Percentiles rank a stretch among this genome's conserved stretches.
phyloP scores from a whole-genome alignment of 2,888 invertebrate genomes.

The Euphydryas editha region DNA sequence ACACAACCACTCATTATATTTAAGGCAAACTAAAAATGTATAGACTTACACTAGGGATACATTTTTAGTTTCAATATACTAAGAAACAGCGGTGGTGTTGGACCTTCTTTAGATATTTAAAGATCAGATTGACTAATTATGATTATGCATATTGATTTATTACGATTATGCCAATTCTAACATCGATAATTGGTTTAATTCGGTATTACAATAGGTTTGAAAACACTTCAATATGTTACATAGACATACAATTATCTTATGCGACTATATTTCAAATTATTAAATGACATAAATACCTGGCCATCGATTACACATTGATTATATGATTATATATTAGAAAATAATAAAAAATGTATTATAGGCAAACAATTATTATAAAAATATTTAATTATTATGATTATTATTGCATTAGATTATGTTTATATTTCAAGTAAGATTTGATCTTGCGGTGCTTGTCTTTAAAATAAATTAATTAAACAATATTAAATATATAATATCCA shows the following conservation, averaged over 20 bases:
- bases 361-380: constrained; percentile 4
- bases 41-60: not conserved
- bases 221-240: constrained; percentile 10
- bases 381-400: constrained; percentile 13
- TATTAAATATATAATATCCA: not conserved
- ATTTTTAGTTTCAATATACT: not conserved
- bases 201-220: constrained; percentile 23
- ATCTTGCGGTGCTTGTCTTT: constrained; percentile 10
- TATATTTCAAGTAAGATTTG: not conserved
- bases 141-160: constrained; percentile 17
- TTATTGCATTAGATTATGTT: constrained; percentile 15
- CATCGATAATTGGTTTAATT: constrained; percentile 24
- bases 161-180: constrained; percentile 20
- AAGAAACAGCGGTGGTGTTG: constrained; percentile 7
- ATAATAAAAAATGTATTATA: constrained; percentile 7
- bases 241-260: constrained; percentile 16
- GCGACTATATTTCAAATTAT: constrained; percentile 11
- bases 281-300: constrained; percentile 17
- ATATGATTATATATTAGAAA: constrained; percentile 3
- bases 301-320: constrained; percentile 24
- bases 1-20: constrained; percentile 12
- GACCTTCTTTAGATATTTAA: constrained; percentile 3
- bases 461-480: constrained; percentile 1
- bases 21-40: constrained; percentile 11
- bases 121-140: constrained; percentile 23